Conservation (phyloP, 2,888 invertebrate species). For the Gibbula magus region DNA sequence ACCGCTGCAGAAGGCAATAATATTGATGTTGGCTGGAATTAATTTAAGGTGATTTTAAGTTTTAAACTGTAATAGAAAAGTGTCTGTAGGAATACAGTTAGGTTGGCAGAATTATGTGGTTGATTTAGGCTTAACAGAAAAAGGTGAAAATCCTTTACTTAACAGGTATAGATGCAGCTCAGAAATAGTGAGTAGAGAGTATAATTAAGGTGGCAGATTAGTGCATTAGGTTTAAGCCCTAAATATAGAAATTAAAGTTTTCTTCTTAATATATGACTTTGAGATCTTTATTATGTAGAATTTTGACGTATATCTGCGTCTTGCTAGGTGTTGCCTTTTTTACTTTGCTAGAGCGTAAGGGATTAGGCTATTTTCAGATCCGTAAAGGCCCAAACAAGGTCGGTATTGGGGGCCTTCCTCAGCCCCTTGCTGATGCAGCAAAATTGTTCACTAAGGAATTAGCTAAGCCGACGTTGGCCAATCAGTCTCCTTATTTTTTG, state of each 20-base stretch:
- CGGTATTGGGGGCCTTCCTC: slow-evolving; percentile 80
- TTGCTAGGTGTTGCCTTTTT: slow-evolving; percentile 84
- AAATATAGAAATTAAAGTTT: slow-evolving; percentile 34
- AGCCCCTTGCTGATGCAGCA: slow-evolving; percentile 85
- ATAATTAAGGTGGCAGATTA: slow-evolving; percentile 40
- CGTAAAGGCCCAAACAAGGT: slow-evolving; percentile 86
- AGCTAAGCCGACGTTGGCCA: slow-evolving; percentile 78
- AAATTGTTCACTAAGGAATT: slow-evolving; percentile 82
- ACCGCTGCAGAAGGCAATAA: slow-evolving; percentile 74
- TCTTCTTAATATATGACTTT: slow-evolving; percentile 35
- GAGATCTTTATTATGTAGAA: slow-evolving; percentile 29
- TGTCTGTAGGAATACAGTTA: not conserved
- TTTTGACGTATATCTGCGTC: slow-evolving; percentile 68
- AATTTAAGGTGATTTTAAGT: not conserved
- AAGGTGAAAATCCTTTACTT: slow-evolving; percentile 75
- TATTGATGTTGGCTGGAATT: too few relatives aligned
- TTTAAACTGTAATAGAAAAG: not conserved
- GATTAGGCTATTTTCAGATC: slow-evolving; percentile 84
- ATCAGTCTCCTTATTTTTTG: slow-evolving; percentile 81
- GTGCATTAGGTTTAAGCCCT: slow-evolving; percentile 51
- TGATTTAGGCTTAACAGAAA: slow-evolving; percentile 83
- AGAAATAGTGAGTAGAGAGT: too few relatives aligned
- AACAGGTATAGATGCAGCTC: not conserved
- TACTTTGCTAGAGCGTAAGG: slow-evolving; percentile 82
- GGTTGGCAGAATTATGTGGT: slow-evolving; percentile 82